Base-by-base conservation (phyloP, 1,140 invertebrate genomes). In the Nomia melanderi region DNA sequence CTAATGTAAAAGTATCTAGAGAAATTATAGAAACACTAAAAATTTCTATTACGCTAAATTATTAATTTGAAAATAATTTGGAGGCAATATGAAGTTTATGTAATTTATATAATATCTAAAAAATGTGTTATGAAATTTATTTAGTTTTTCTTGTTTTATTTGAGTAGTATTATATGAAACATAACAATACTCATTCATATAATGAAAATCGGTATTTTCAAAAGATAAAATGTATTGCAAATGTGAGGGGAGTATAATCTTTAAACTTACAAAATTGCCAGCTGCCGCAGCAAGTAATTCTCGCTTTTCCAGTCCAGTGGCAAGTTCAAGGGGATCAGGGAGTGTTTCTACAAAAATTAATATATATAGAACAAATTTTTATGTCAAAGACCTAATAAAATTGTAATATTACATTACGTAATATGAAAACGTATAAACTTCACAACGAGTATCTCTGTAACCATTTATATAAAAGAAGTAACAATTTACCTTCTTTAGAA, bases 301-400 rank as follows among this genome's bases (percentile, higher is more conserved):
- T 86, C 95, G 95, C 91, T 97, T 97, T 90, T 99, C 98, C 41
- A 97, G 86, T 85, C 98, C 98, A 74, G 98, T 98, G 2, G 98
- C 96, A 91, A 98, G 97, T 86, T 99, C 98, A 83, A 98, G 81
- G 17, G 96, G 96, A 91, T 98, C 97, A 41, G 96, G 92, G 93
- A 97, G 94, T 20, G 12, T 4, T 94, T 94, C 95, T 92, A 54
- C 71, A 78, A 84, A 63, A 31, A 59, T 14, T 47, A 14, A 53
- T 62, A n/a, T 27, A 1, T 53, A 62, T n/a, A 59, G 5, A 29
- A 60, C 71, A 59, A n/a, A 71, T 23, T 69, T 9, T 23, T 73
- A 54, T 54, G 3, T 59, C 27, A 56, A 39, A 63, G 70, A 59
- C 72, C 12, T 23, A 53, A 64, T 33, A n/a, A 65, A 80, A 80